Conservation (phyloP, 2,113 vertebrate genomes). For the Chaetorhynchus papuensis region DNA sequence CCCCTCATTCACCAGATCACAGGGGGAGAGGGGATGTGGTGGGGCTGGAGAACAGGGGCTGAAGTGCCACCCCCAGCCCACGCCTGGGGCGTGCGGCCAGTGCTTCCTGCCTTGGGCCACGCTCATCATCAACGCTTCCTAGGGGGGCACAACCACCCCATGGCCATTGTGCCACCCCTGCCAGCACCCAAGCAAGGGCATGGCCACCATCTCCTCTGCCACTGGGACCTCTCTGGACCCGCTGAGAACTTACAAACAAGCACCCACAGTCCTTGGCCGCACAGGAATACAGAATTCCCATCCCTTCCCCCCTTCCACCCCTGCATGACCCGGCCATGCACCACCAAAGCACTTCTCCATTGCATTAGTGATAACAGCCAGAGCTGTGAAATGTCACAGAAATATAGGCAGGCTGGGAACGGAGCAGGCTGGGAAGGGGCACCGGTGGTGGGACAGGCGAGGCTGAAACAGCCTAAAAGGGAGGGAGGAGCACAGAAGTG, state of each 20-base stretch:
- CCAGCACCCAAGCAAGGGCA: not conserved
- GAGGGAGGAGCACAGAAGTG: not conserved
- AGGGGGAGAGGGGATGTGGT: conserved; percentile 23
- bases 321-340: not conserved
- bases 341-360: not conserved
- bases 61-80: not conserved
- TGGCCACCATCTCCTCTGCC: accelerated
- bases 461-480: not conserved
- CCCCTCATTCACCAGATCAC: not conserved
- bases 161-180: not conserved
- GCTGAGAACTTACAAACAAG: not conserved
- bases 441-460: not conserved
- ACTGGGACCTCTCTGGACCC: accelerated
- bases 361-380: not conserved
- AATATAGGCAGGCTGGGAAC: not conserved
- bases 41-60: not conserved
- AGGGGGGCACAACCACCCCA: accelerated
- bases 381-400: not conserved
- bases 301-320: not conserved
- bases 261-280: accelerated
- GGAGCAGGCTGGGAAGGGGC: not conserved
- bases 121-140: accelerated
- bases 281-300: not conserved
- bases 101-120: not conserved
- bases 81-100: accelerated